Evolutionary conservation across 1,140 invertebrate genomes (phyloP).

Genomic region (Drosophila micromelanica): DNA sequence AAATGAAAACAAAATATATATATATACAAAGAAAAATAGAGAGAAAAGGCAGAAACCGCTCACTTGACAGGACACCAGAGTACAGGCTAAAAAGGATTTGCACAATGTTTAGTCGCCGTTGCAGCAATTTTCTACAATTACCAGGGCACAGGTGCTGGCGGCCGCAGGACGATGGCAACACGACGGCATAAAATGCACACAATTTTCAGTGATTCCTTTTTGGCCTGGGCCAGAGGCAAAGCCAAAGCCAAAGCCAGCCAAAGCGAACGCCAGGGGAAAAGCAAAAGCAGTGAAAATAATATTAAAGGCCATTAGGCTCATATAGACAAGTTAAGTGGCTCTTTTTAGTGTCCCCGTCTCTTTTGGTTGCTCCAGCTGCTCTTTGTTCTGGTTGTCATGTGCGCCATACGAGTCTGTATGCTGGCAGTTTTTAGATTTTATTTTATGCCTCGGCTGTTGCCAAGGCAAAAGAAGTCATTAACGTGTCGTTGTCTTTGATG

Average conservation of each 20-base stretch:
- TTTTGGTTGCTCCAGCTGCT: neutral
- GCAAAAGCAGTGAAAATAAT: constrained; percentile 77
- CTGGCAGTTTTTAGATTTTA: constrained; percentile 75
- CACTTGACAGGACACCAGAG: constrained; percentile 21
- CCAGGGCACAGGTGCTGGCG: constrained; percentile 65
- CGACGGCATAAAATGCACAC: constrained; percentile 76
- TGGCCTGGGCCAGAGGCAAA: constrained; percentile 6
- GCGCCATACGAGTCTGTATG: constrained; percentile 54
- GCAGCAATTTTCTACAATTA: constrained; percentile 83
- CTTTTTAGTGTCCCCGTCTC: constrained; percentile 49
- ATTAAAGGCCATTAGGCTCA: constrained; percentile 84
- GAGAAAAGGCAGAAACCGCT: constrained; percentile 17
- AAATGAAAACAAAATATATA: constrained; percentile 12
- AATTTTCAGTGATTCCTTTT: constrained; percentile 78
- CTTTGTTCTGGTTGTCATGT: constrained; percentile 43
- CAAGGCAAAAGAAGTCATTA: constrained; percentile 82
- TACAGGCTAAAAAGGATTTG: constrained; percentile 72
- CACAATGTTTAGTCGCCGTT: constrained; percentile 81
- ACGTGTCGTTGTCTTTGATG: constrained; percentile 82
- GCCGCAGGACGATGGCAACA: constrained; percentile 32
- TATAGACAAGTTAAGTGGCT: constrained; percentile 84
- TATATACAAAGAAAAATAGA: constrained; percentile 19
- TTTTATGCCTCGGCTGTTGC: constrained; percentile 71
- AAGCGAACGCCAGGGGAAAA: neutral
- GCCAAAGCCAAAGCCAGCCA: constrained; percentile 2